A percentile compares a stretch with the other conserved stretches of the same genome.
These are phyloP conservation scores for Chaetogeoica ovagalla DNA, from an alignment of 2,888 invertebrate genomes.

Conservation along the genomic window DNA sequence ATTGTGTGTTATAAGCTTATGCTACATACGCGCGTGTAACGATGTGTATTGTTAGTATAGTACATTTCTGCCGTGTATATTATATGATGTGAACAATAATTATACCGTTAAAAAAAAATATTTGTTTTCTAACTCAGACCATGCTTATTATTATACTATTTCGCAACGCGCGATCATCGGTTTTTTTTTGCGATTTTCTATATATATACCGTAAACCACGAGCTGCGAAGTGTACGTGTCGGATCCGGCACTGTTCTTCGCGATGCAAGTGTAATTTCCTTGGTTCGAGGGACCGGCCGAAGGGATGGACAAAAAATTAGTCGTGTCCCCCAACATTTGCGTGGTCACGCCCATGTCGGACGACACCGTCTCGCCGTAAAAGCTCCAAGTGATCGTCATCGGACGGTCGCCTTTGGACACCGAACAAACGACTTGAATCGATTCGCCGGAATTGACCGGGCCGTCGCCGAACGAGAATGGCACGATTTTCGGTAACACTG, in stretches of 20 bases:
- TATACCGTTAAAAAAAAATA: not conserved
- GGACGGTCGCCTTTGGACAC: slow-evolving; percentile 67
- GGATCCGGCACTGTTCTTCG: slow-evolving; percentile 58
- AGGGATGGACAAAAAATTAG: slow-evolving; percentile 58
- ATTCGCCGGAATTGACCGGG: slow-evolving; percentile 62
- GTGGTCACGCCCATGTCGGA: slow-evolving; percentile 56
- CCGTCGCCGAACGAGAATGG: slow-evolving; percentile 68
- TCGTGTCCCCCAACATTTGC: slow-evolving; percentile 57
- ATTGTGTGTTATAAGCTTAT: no score
- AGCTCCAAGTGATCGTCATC: slow-evolving; percentile 68
- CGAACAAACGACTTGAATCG: slow-evolving; percentile 63
- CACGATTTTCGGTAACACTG: slow-evolving; percentile 60
- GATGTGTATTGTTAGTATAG: no score
- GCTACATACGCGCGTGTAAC: no score
- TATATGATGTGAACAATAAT: slow-evolving; percentile 3
- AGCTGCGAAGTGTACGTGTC: slow-evolving; percentile 58
- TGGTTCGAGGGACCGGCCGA: slow-evolving; percentile 56
- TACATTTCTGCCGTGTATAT: not conserved
- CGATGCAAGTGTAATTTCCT: slow-evolving; percentile 61
- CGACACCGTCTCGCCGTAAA: slow-evolving; percentile 51
- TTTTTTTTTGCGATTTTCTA: not conserved
- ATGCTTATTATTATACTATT: slow-evolving; percentile 55
- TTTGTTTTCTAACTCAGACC: not conserved
- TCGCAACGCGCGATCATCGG: slow-evolving; percentile 56
- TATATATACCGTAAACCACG: slow-evolving; percentile 56